phyloP scores from a whole-genome alignment of 2,888 invertebrate species.

The Lasioglossum morio region DNA sequence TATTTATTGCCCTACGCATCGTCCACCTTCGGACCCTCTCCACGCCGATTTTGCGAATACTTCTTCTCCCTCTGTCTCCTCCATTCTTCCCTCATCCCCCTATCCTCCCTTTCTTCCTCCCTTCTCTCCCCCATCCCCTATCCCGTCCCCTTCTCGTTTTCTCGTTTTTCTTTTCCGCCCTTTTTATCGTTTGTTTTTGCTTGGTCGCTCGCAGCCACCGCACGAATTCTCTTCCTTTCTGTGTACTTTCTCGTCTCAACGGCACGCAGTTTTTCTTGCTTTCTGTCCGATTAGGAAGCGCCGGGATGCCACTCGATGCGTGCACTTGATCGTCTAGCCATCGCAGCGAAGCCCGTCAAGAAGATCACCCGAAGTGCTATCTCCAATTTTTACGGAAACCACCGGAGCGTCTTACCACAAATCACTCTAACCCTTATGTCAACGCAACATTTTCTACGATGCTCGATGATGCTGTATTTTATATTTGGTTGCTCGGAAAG shows the following conservation, averaged over 20 bases:
- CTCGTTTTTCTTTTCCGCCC: conserved; percentile 14
- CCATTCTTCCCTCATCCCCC: conserved; percentile 19
- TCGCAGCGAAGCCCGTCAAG: background rate
- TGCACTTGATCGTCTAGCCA: background rate
- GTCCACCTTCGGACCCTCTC: conserved; percentile 72
- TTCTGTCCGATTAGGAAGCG: conserved; percentile 35
- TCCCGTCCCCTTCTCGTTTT: background rate
- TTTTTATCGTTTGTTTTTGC: conserved; percentile 38
- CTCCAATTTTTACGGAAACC: background rate
- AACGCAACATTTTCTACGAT: background rate
- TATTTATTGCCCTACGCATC: conserved; percentile 81
- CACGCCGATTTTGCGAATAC: conserved; percentile 70
- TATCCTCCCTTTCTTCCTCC: conserved; percentile 37
- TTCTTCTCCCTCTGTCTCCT: conserved; percentile 42
- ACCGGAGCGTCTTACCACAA: no score
- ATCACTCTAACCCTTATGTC: background rate
- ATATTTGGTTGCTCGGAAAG: background rate
- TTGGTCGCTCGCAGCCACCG: conserved; percentile 19
- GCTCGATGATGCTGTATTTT: background rate
- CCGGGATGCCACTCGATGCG: background rate
- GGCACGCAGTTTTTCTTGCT: conserved; percentile 13
- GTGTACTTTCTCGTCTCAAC: conserved; percentile 10
- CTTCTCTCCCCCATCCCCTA: background rate
- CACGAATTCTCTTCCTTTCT: conserved; percentile 31
- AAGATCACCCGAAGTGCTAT: background rate